Base-by-base conservation (phyloP, 2,113 vertebrate genomes). In the Catharus bicknelli region DNA sequence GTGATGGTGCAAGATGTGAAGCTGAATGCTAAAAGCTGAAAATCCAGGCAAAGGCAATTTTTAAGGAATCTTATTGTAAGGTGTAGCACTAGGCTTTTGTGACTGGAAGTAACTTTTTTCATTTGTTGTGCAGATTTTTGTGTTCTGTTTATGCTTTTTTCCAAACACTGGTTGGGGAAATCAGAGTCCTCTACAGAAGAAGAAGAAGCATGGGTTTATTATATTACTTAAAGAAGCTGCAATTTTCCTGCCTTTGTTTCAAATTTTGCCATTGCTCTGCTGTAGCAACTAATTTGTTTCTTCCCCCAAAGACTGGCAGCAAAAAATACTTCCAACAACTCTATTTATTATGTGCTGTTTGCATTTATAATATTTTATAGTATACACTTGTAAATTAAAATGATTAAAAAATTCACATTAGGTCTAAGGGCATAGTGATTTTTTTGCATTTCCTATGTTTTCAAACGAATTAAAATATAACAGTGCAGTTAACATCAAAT, bases 401-500 rank as follows among this genome's bases (percentile, higher is more conserved):
- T 97, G 91, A 96, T 95, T 97, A 95, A 95, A 96, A 95, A 97
- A 96, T 93, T 86, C 63, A 90, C 88, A 86, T 86, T 96, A 90
- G 93, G 90, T 95, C 92, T 96, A 95, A 96, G 97, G 94, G 89
- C 87, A 95, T 95, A 95, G 92, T 81, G 64, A 67, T 90, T 96
- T 95, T 96, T 96, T 96, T 88, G 91, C 87, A 93, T 97, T 96
- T 94, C 90, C 89, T 95, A 95, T 96, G 91, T 98, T 98, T 98
- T 97, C 96, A 98, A 98, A 97, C 98, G 98, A 98, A 98, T 97
- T 98, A 98, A 98, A 97, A 97, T 97, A 97, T 98, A 98, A 98
- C 98, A 98, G 98, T 98, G 98, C 98, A 97, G 98, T 99, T 98
- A 98, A 98, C 98, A 99, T 99, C 98, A 98, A 99, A 98, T 98